These are phyloP conservation scores for Tenualosa ilisha DNA, from an alignment of 2,797 vertebrate species.

Conservation along the genomic window DNA sequence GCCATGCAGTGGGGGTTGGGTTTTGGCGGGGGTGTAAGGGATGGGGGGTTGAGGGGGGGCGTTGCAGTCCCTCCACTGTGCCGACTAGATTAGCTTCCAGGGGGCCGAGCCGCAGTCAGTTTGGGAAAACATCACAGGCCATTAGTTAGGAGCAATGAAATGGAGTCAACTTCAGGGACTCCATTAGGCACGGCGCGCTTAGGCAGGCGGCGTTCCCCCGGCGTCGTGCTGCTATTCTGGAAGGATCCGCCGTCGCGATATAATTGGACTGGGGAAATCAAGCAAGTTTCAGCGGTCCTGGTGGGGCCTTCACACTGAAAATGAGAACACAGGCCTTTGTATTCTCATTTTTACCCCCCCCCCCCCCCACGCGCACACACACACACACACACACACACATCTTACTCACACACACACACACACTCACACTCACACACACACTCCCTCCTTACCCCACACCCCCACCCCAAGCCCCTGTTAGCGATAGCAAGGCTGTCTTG, in stretches of 20 bases:
- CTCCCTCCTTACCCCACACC: conserved; percentile 21
- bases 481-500: conserved; percentile 22
- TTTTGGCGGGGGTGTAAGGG: conserved; percentile 18
- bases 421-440: neutral
- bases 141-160: conserved; percentile 93
- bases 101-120: conserved; percentile 80
- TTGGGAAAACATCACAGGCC: conserved; percentile 91
- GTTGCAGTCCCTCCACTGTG: conserved; percentile 56
- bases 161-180: conserved; percentile 92
- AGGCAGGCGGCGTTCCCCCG: conserved; percentile 84
- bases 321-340: conserved; percentile 75
- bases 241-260: conserved; percentile 86
- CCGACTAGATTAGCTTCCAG: conserved; percentile 79
- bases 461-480: conserved; percentile 37
- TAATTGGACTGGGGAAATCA: conserved; percentile 99
- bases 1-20: neutral
- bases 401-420: neutral
- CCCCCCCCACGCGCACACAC: conserved; percentile 26
- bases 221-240: conserved; percentile 81
- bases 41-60: conserved; percentile 41
- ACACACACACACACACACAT: conserved; percentile 9
- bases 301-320: conserved; percentile 78
- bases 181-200: conserved; percentile 88
- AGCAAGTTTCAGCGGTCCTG: conserved; percentile 86
- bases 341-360: conserved; percentile 56